phyloP scores from a whole-genome alignment of 2,113 vertebrate genomes.

The Barnardius zonarius region DNA sequence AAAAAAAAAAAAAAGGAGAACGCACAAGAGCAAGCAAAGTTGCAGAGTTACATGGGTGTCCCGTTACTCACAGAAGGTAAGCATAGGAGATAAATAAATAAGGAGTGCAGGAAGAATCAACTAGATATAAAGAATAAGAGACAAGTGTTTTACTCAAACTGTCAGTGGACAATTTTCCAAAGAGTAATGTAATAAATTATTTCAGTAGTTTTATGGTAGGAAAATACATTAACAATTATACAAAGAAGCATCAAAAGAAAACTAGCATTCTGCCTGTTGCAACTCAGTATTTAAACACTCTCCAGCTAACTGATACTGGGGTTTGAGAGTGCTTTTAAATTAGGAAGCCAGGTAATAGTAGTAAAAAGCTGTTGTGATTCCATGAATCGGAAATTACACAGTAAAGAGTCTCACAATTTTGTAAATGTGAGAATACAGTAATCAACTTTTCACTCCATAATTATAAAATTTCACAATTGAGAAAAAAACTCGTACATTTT shows the following conservation, averaged over 20 bases:
- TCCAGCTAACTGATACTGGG: not conserved
- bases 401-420: not conserved
- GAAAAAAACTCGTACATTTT: not conserved
- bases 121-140: slow-evolving; percentile 91
- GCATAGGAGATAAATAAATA: slow-evolving; percentile 94
- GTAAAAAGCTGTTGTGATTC: not conserved
- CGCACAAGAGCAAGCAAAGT: slow-evolving; percentile 76
- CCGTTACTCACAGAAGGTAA: slow-evolving; percentile 97
- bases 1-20: too few species aligned
- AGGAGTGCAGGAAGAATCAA: slow-evolving; percentile 91
- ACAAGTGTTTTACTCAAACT: slow-evolving; percentile 76
- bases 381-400: not conserved
- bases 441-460: not conserved
- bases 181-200: not conserved
- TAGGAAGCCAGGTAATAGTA: not conserved
- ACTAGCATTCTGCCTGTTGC: not conserved
- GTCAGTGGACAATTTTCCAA: slow-evolving; percentile 47
- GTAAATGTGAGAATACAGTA: not conserved
- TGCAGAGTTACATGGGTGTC: slow-evolving; percentile 79
- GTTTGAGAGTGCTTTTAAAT: not conserved
- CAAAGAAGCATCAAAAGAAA: not conserved
- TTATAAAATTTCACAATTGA: not conserved
- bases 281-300: not conserved
- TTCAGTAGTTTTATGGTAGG: too few species aligned
- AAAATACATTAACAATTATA: not conserved